Conservation (phyloP, 1,140 invertebrate species). For the Apocrypta bakeri region DNA sequence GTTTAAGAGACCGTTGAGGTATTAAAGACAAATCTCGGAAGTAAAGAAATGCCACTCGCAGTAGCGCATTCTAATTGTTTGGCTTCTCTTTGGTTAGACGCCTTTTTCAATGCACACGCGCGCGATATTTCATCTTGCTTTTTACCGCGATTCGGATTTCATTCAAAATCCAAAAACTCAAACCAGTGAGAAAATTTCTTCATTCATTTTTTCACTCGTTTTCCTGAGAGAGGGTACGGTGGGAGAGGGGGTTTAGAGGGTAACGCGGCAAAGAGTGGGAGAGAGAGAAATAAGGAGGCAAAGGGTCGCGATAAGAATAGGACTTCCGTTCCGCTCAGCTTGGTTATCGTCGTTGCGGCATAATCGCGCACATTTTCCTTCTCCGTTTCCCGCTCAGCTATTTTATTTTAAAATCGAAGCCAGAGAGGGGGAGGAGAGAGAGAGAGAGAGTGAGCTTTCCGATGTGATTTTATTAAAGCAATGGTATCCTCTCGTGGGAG, state of each 20-base stretch:
- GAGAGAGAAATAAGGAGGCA: not conserved
- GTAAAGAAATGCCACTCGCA: not conserved
- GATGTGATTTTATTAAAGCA: conserved; percentile 44
- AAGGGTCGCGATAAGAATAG: conserved; percentile 27
- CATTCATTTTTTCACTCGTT: not conserved
- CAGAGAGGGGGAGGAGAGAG: too few species aligned
- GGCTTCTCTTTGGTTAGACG: not conserved
- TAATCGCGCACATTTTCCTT: conserved; percentile 20
- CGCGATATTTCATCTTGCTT: conserved; percentile 14
- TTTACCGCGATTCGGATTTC: conserved; percentile 19
- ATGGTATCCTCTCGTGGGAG: not conserved
- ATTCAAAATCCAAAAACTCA: conserved; percentile 2
- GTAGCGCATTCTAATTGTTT: not conserved
- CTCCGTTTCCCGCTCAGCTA: conserved; percentile 6
- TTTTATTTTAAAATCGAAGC: conserved; percentile 23
- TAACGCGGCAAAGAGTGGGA: not conserved
- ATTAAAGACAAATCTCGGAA: not conserved
- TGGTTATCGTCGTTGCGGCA: conserved; percentile 33
- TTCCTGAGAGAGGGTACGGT: too few species aligned
- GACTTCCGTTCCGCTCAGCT: conserved; percentile 3
- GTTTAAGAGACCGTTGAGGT: too few species aligned
- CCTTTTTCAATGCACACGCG: not conserved
- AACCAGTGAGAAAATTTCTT: not conserved
- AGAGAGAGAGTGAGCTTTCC: not conserved
- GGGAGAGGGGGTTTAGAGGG: not conserved